Evolutionary conservation across 2,888 invertebrate species (phyloP).

Genomic region (Amiota mariae): DNA sequence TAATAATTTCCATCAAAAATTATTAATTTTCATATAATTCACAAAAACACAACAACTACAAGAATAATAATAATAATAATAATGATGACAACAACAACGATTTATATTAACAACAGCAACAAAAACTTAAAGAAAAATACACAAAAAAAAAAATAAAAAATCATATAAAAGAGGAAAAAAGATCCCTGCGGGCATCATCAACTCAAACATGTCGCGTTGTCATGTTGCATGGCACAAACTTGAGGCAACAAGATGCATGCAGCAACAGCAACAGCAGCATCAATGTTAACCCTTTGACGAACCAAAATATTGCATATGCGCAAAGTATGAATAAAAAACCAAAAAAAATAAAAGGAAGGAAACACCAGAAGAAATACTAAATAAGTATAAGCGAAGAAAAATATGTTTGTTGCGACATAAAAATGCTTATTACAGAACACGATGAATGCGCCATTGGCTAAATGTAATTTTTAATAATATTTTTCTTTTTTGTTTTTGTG

Average conservation of each 20-base stretch:
- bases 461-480: slow-evolving; percentile 42
- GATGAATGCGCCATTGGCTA: slow-evolving; percentile 49
- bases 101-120: neutral
- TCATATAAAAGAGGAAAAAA: slow-evolving; percentile 15
- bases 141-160: too few relatives aligned
- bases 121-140: neutral
- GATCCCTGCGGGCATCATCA: slow-evolving; percentile 44
- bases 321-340: slow-evolving; percentile 20
- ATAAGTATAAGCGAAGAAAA: slow-evolving; percentile 20
- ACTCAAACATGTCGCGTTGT: slow-evolving; percentile 33
- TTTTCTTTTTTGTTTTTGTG: slow-evolving; percentile 22
- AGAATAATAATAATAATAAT: neutral
- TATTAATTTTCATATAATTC: slow-evolving; percentile 64
- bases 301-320: too few relatives aligned
- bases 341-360: neutral
- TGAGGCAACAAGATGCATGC: neutral
- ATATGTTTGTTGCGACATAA: slow-evolving; percentile 53
- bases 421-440: slow-evolving; percentile 58
- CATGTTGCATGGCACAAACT: slow-evolving; percentile 23
- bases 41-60: slow-evolving; percentile 35
- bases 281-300: slow-evolving; percentile 17
- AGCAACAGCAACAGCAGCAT: slow-evolving; percentile 5
- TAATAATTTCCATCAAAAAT: slow-evolving; percentile 60
- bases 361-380: neutral
- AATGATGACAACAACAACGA: neutral